Base-by-base conservation (phyloP, 2,797 vertebrate genomes). In the Hippoglossus hippoglossus region DNA sequence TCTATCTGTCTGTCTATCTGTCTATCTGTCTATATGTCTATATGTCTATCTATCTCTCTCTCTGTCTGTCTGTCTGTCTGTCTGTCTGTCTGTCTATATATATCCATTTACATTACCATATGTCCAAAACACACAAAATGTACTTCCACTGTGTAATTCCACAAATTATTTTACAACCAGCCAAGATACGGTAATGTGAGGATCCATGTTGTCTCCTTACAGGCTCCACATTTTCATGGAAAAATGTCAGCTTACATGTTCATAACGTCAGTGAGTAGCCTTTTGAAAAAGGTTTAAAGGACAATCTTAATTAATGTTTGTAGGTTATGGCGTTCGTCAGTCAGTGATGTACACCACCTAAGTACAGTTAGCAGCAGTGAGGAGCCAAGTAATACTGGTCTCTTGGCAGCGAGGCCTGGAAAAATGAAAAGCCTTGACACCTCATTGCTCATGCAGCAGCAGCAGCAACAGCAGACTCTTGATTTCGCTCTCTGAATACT, bases 321-420 rank as follows among this genome's bases (percentile, higher is more conserved):
- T 18, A 18, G 41, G 5, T 6, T n/a, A 10, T 49, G 47, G 18
- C 5, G 6, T 49, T 49, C 47, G 9, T 21, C 50, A 26, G 24
- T 54, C 26, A 18, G 25, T 54, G 5, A 18, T n/a, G 53, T n/a
- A n/a, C 53, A n/a, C 9, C 28, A 34, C 54, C 31, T 19, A 21
- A n/a, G 26, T 55, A 57, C 55, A 57, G 19, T 55, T 3, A 58
- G 28, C 11, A 36, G 28, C 19, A 58, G 39, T 5, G 13, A 51
- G 50, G 65, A 59, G 60, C 71, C 63, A 51, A 62, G 18, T 39
- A 61, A 54, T 25, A 46, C 4, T 57, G 13, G 34, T n/a, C 7
- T 15, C 47, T 49, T 44, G 13, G 41, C 41, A 18, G 41, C 41
- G 16, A 44, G 16, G 41, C 41, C 41, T 44, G 41, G 6, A 21